Percentiles rank a stretch among this genome's conserved stretches.
Conservation (phyloP, 2,888 invertebrate species). For the Pristionchus mayeri region DNA sequence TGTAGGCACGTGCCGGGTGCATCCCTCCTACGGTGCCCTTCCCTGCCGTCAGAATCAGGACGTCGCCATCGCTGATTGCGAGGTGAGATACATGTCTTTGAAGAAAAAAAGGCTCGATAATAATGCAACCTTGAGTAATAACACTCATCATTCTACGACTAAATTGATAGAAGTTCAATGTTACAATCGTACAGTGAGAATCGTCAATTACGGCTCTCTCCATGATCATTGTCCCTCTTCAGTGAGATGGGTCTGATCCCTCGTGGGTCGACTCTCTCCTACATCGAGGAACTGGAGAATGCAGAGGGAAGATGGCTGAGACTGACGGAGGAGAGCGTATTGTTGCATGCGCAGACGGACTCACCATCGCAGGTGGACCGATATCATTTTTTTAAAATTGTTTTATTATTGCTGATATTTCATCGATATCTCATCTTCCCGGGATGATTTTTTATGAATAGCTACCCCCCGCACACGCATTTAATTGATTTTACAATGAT, state of each 20-base stretch:
- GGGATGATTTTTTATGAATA: no score
- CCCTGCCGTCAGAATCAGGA: constrained; percentile 85
- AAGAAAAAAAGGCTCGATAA: no score
- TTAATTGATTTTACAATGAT: no score
- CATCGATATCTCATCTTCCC: no score
- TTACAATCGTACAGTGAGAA: no score
- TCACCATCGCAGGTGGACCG: constrained; percentile 52
- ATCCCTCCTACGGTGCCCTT: constrained; percentile 59
- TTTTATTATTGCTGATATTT: no score
- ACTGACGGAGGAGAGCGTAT: constrained; percentile 88
- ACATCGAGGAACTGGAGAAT: constrained; percentile 93
- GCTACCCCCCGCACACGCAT: no score
- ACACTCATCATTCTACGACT: no score
- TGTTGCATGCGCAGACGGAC: constrained; percentile 82
- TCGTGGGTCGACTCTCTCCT: constrained; percentile 88
- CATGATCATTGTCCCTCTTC: background rate
- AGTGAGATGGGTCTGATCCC: constrained; percentile 85
- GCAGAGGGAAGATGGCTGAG: constrained; percentile 97
- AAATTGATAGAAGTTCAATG: no score
- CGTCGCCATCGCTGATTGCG: constrained; percentile 68
- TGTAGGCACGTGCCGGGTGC: constrained; percentile 59
- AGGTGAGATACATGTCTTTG: no score
- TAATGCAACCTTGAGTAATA: no score
- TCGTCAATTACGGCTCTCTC: background rate
- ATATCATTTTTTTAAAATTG: no score